Evolutionary conservation across 2,888 invertebrate genomes (phyloP).

Genomic region (Athetis lepigone): DNA sequence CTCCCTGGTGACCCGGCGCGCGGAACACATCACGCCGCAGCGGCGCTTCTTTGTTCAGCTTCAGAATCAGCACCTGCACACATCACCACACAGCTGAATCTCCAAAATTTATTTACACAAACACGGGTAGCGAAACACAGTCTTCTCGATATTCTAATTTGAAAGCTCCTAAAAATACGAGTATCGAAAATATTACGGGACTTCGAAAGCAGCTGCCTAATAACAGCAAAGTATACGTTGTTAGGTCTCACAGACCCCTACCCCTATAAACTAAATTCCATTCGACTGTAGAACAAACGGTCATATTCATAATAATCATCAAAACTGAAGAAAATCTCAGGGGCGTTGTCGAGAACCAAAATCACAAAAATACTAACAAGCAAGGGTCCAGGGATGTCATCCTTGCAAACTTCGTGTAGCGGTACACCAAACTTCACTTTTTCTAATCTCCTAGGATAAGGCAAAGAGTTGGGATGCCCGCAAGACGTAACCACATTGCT

Average conservation of each 20-base stretch:
- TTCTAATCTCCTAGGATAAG: conserved; percentile 95
- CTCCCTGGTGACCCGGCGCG: conserved; percentile 98
- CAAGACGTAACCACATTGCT: conserved; percentile 98
- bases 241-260: neutral
- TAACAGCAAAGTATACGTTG: neutral
- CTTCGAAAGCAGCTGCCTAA: conserved; percentile 10
- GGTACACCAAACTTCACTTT: conserved; percentile 98
- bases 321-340: conserved; percentile 42
- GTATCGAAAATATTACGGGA: neutral
- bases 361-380: conserved; percentile 91
- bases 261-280: conserved; percentile 3
- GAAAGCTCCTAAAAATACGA: neutral
- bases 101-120: conserved; percentile 45
- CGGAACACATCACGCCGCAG: conserved; percentile 98
- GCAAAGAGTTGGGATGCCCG: conserved; percentile 95
- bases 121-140: conserved; percentile 14
- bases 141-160: conserved; percentile 5
- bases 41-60: conserved; percentile 98
- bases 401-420: conserved; percentile 97
- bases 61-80: conserved; percentile 95
- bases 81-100: conserved; percentile 61
- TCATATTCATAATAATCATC: conserved; percentile 37
- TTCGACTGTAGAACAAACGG: conserved; percentile 16
- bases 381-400: conserved; percentile 97
- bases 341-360: conserved; percentile 60